Base-by-base conservation (phyloP, 2,113 vertebrate genomes). In the Datnioides undecimradiatus region DNA sequence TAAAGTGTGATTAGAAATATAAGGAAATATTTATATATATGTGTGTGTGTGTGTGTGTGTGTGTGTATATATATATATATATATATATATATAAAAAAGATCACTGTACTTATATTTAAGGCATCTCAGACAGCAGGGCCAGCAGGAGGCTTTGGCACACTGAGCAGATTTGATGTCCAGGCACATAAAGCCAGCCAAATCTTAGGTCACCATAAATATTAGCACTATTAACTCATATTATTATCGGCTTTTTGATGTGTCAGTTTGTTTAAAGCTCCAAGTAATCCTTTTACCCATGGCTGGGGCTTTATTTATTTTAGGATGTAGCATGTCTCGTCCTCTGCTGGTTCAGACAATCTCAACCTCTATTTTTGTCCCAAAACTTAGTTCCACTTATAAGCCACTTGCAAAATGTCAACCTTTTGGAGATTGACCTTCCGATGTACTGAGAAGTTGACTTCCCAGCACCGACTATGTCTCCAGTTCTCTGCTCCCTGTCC, bases 341-440 rank as follows among this genome's bases (percentile, higher is more conserved):
- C 13, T 21, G 51, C 54, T 25, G 63, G 31, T 64, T 76, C 48
- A 40, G 4, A 70, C 51, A 55, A 55, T 67, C 40, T 27, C n/a
- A 82, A 70, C n/a, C 49, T 85, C 52, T 43, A 3, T 77, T 76
- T 88, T 70, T 84, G 14, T 73, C 34, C 34, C 54, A 31, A 13
- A 78, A 81, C 54, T 84, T 54, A 40, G 60, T 75, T 89, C 34
- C 72, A 66, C 58, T 51, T 82, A 46, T 41, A 79, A 76, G 62
- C 38, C 38, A 49, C 68, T 84, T 77, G 31, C 27, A 84, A 86
- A 86, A 90, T 83, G 84, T 89, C 84, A 89, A 23, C 46, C 74
- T 38, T 77, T 75, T 71, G 27, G 34, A 45, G 36, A 73, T 45
- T 73, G 77, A 83, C 83, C 76, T 77, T 86, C 64, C 3, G 6